Percentiles rank a stretch among this genome's conserved stretches.
phyloP scores from a whole-genome alignment of 1,140 invertebrate species.

The Campodea augens region DNA sequence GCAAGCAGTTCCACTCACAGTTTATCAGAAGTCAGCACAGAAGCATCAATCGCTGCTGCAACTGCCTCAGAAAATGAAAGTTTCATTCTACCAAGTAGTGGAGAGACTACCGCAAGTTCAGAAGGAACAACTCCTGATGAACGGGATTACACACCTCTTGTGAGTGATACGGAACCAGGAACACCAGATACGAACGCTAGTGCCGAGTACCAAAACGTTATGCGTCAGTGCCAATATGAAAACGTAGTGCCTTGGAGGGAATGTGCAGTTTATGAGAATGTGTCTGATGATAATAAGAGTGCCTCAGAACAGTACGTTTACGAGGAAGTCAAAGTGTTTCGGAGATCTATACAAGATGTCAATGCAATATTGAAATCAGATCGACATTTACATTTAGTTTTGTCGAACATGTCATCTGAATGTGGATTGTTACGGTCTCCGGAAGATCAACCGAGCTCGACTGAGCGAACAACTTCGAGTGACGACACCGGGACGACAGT shows the following conservation, averaged over 20 bases:
- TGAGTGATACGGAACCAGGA: conserved; percentile 7
- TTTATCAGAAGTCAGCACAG: conserved; percentile 9
- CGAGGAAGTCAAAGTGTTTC: conserved; percentile 51
- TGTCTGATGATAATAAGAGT: conserved; percentile 6
- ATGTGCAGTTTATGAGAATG: conserved; percentile 11
- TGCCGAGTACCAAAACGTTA: too few relatives aligned
- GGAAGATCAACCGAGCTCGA: background rate
- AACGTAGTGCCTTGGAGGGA: conserved; percentile 1
- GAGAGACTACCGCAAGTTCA: conserved; percentile 6
- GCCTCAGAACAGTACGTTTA: conserved; percentile 31
- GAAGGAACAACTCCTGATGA: conserved; percentile 12
- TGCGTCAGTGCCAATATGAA: too few relatives aligned
- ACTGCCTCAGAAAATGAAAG: conserved; percentile 22
- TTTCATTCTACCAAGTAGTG: conserved; percentile 18
- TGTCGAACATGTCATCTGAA: background rate
- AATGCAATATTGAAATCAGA: conserved; percentile 34
- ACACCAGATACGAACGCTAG: conserved; percentile 4
- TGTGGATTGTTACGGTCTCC: background rate
- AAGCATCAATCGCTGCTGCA: conserved; percentile 19
- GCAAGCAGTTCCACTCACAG: background rate
- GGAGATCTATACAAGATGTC: conserved; percentile 48
- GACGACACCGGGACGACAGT: background rate
- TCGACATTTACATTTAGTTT: background rate
- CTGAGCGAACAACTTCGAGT: background rate
- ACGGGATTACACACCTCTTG: conserved; percentile 3